Conservation (phyloP, 2,113 vertebrate species). For the Heloderma charlesbogerti region DNA sequence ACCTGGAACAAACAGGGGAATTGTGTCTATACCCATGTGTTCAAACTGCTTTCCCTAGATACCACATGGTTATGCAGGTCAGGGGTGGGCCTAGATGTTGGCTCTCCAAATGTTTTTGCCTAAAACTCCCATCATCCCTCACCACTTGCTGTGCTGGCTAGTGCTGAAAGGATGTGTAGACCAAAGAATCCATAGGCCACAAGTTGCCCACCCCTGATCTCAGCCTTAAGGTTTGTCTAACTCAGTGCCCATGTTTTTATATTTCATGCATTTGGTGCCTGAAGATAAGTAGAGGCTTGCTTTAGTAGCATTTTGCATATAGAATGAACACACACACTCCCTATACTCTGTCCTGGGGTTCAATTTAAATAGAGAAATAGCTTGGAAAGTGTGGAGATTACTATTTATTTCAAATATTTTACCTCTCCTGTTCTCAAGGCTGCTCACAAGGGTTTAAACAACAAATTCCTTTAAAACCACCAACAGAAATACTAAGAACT, state of each 20-base stretch:
- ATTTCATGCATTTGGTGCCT: not conserved
- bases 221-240: not conserved
- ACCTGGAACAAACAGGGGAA: not conserved
- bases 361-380: not conserved
- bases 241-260: not conserved
- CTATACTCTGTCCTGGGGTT: not conserved
- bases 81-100: too few species aligned
- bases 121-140: too few species aligned
- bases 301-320: not conserved
- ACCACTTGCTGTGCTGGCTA: too few species aligned
- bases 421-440: not conserved
- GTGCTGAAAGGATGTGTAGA: too few species aligned
- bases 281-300: not conserved
- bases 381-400: not conserved
- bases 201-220: too few species aligned
- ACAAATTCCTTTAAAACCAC: not conserved
- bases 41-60: not conserved
- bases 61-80: not conserved
- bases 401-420: not conserved
- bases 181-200: too few species aligned
- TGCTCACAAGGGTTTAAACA: not conserved
- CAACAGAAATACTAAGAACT: not conserved
- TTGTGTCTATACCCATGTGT: not conserved
- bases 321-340: not conserved
- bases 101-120: too few species aligned